These are phyloP conservation scores for Trichonephila clavipes DNA, from an alignment of 1,140 invertebrate species.

Conservation along the genomic window DNA sequence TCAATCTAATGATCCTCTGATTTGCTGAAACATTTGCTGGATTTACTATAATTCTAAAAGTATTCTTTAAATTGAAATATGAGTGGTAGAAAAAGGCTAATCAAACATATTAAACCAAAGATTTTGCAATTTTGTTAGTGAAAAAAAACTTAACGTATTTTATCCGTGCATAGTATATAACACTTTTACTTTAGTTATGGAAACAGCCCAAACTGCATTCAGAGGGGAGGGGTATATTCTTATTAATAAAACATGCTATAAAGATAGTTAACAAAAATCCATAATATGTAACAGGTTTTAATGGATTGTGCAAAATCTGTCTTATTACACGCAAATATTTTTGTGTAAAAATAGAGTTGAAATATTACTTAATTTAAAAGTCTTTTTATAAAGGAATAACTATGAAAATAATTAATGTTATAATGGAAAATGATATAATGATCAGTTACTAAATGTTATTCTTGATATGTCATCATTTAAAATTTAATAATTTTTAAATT, in stretches of 20 bases:
- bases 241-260: too few relatives aligned
- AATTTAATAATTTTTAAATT: too few relatives aligned
- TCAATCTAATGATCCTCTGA: conserved; percentile 82
- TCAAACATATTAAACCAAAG: background rate
- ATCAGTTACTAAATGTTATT: too few relatives aligned
- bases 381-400: too few relatives aligned
- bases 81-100: background rate
- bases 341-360: too few relatives aligned
- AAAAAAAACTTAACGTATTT: background rate
- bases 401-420: too few relatives aligned
- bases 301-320: background rate
- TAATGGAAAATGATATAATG: too few relatives aligned
- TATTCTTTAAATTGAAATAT: background rate
- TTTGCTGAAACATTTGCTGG: background rate
- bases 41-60: background rate
- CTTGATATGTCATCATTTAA: too few relatives aligned
- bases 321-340: too few relatives aligned
- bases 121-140: background rate
- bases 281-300: background rate
- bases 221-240: background rate
- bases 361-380: too few relatives aligned
- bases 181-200: background rate
- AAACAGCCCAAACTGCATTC: background rate
- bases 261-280: background rate
- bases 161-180: background rate